A percentile compares a stretch with the other conserved stretches of the same genome.
phyloP scores from a whole-genome alignment of 1,140 invertebrate genomes.

The Eurosta solidaginis region DNA sequence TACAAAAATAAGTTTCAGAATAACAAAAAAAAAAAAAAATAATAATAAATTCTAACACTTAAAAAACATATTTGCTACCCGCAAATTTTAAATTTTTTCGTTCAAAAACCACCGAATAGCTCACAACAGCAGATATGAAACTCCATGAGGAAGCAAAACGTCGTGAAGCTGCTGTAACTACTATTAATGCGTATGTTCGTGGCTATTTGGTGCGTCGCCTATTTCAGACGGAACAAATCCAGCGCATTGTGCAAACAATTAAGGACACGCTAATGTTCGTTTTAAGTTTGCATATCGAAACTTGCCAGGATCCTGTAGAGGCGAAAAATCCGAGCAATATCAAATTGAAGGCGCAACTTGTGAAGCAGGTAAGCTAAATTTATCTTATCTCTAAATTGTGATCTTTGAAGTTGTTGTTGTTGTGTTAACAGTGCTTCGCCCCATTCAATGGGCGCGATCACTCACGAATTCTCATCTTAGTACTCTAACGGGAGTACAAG shows the following conservation, averaged over 20 bases:
- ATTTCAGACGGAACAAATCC: slow-evolving; percentile 78
- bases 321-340: slow-evolving; percentile 67
- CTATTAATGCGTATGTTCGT: slow-evolving; percentile 74
- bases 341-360: slow-evolving; percentile 66
- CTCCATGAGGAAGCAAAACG: not conserved
- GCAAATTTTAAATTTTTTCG: not conserved
- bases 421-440: no score
- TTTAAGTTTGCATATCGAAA: slow-evolving; percentile 73
- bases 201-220: slow-evolving; percentile 81
- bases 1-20: not conserved
- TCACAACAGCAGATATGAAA: not conserved
- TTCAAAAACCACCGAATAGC: not conserved
- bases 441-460: no score
- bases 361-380: slow-evolving; percentile 65
- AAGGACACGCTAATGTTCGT: slow-evolving; percentile 76
- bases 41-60: not conserved
- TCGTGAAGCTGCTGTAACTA: slow-evolving; percentile 64
- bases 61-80: not conserved
- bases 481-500: no score
- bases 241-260: slow-evolving; percentile 80
- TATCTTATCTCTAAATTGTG: not conserved
- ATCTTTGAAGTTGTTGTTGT: no score
- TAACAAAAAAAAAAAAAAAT: not conserved
- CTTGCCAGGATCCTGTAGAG: slow-evolving; percentile 62
- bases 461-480: no score